Evolutionary conservation across 2,797 vertebrate genomes (phyloP).

Genomic region (Thripadectes ignobilis): DNA sequence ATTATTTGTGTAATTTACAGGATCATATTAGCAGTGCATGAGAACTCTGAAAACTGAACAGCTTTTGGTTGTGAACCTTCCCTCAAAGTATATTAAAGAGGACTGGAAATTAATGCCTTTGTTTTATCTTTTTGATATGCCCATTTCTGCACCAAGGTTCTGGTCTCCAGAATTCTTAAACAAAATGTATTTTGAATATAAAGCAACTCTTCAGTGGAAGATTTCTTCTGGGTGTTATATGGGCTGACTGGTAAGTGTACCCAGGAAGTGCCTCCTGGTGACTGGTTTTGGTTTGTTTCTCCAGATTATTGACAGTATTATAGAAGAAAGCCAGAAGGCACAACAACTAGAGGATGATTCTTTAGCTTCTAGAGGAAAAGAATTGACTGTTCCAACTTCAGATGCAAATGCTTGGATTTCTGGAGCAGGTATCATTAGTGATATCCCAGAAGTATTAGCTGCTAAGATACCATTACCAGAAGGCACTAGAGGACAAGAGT

Average conservation of each 20-base stretch:
- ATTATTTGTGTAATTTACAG: not conserved
- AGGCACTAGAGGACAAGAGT: slow-evolving; percentile 42
- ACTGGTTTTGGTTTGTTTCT: slow-evolving; percentile 2
- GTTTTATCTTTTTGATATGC: not conserved
- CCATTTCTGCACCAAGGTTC: not conserved
- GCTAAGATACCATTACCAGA: slow-evolving; percentile 67
- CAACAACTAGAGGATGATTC: slow-evolving; percentile 77
- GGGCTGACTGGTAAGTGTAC: not conserved
- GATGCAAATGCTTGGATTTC: slow-evolving; percentile 43
- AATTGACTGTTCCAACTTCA: slow-evolving; percentile 49
- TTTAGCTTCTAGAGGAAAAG: slow-evolving; percentile 70
- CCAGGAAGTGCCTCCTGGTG: not conserved
- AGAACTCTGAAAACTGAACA: not conserved
- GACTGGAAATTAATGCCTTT: not conserved
- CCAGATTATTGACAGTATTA: slow-evolving; percentile 96
- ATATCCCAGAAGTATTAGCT: slow-evolving; percentile 67
- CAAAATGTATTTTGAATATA: not conserved
- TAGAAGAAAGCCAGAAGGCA: slow-evolving; percentile 92
- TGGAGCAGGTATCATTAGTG: slow-evolving; percentile 52
- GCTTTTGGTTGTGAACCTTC: not conserved
- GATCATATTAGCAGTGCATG: not conserved
- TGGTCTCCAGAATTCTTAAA: not conserved
- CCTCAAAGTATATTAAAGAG: not conserved
- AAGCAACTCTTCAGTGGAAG: not conserved
- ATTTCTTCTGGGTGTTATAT: not conserved